Conservation (phyloP, 2,797 vertebrate species). For the Paratrypauchen microcephalus region DNA sequence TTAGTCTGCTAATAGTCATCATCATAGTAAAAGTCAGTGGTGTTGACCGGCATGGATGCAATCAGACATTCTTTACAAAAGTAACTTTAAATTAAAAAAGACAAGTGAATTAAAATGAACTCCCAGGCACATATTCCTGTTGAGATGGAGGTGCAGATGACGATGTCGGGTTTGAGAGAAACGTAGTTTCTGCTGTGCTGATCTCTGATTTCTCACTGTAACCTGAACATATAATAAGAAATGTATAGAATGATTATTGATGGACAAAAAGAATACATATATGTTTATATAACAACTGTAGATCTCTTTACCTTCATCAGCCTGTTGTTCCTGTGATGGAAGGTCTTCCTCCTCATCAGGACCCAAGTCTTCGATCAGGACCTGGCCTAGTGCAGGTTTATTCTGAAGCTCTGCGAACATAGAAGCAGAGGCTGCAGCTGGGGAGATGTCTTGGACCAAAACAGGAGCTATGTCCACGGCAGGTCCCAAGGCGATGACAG, state of each 20-base stretch:
- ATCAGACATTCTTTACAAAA: conserved; percentile 24
- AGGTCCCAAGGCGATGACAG: conserved; percentile 5
- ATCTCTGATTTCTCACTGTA: conserved; percentile 47
- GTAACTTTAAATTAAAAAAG: conserved; percentile 28
- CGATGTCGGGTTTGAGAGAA: conserved; percentile 54
- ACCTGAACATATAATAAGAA: conserved; percentile 66
- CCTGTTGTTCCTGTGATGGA: conserved; percentile 34
- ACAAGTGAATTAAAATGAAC: conserved; percentile 37
- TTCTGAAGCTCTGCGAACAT: conserved; percentile 28
- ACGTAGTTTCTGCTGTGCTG: conserved; percentile 55
- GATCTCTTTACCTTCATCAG: conserved; percentile 62
- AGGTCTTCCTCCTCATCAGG: conserved; percentile 53
- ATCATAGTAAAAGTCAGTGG: conserved; percentile 11
- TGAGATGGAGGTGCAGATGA: conserved; percentile 46
- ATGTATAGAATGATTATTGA: neutral
- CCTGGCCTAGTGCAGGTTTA: conserved; percentile 36
- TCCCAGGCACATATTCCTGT: conserved; percentile 62
- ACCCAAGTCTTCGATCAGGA: conserved; percentile 75
- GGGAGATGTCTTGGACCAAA: conserved; percentile 1
- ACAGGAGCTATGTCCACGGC: neutral
- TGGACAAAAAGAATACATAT: neutral
- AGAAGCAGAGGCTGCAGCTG: neutral
- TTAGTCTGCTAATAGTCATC: conserved; percentile 3
- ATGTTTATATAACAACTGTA: conserved; percentile 12
- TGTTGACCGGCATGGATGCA: conserved; percentile 9